Base-by-base conservation (phyloP, 2,888 invertebrate genomes). In the Steinernema scapterisci region DNA sequence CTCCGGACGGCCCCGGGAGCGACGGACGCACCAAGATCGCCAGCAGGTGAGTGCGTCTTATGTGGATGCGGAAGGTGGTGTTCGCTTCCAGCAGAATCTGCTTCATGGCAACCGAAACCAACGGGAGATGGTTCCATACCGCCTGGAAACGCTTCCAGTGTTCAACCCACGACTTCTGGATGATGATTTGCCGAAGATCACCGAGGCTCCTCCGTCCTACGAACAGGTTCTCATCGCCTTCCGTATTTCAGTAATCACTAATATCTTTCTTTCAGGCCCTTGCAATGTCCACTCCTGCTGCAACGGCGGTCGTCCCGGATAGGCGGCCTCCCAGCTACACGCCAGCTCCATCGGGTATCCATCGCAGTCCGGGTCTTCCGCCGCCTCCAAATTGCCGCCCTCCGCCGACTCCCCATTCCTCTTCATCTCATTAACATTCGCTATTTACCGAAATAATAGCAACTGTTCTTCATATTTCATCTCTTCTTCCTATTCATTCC, bases 131-230 rank as follows among this genome's bases (percentile, higher is more conserved):
- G 63, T 63, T 63, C 31, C 63, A 5, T 63, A 63, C 38, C 73
- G 80, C 7, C 74, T 80, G n/a, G 80, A 81, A 70, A 75, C 71
- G 16, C 27, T 78, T 23, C 80, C 80, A 1, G 75, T 70, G n/a
- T 80, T 72, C 72, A 80, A 80, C 43, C 80, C 80, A 16, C 56
- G 72, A 19, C 46, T 75, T 63, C 16, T 63, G 63, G 63, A 63
- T 31, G 63, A 63, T 3, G 63, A 63, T 11, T 11, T 25, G 16
- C 63, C 63, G 16, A 63, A 63, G 19, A 63, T 21, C 27, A 31
- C 19, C 16, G 63, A 63, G 13, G 63, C 63, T 6, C 63, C 63
- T 1, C 63, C 63, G 7, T 63, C 63, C 13, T 63, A 63, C 19
- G 63, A 63, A 31, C 63, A 63, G 19, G 63, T 63, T 27, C 38